Percentiles rank a stretch among this genome's conserved stretches.
Conservation (phyloP, 2,113 vertebrate genomes). For the Corythoichthys intestinalis region DNA sequence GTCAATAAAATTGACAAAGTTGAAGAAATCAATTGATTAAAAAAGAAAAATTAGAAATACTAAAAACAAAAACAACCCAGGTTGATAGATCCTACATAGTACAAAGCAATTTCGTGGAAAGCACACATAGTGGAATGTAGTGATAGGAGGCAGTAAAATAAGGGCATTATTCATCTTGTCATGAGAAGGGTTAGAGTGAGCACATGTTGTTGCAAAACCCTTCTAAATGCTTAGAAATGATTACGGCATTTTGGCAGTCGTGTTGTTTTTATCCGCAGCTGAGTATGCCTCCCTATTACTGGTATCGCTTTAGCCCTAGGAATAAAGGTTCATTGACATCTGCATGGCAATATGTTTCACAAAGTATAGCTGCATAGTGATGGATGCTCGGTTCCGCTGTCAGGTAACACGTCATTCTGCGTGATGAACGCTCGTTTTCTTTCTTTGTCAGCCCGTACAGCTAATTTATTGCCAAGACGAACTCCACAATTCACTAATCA, state of each 20-base stretch:
- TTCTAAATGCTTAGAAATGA: conserved; percentile 21
- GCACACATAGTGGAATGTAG: neutral
- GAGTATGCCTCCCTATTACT: conserved; percentile 27
- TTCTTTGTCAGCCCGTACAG: neutral
- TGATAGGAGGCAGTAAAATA: neutral
- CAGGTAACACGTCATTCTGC: conserved; percentile 10
- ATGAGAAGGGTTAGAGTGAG: conserved; percentile 10
- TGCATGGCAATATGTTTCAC: conserved; percentile 7
- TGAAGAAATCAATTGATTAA: too few relatives aligned
- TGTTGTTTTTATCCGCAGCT: conserved; percentile 30
- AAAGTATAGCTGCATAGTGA: conserved; percentile 1
- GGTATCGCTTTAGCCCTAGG: conserved; percentile 20
- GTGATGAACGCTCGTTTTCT: conserved; percentile 7
- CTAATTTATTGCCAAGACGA: neutral
- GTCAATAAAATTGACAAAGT: too few relatives aligned
- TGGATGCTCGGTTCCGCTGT: neutral
- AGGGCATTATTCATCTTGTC: conserved; percentile 2
- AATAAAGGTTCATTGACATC: conserved; percentile 11
- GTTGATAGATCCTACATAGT: too few relatives aligned
- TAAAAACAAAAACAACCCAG: too few relatives aligned
- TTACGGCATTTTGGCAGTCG: conserved; percentile 31
- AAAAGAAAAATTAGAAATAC: too few relatives aligned
- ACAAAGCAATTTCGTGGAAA: neutral
- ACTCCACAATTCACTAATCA: conserved; percentile 26
- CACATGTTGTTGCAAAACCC: conserved; percentile 13